These are phyloP conservation scores for Dynastes tityus DNA, from an alignment of 2,888 invertebrate genomes.

Conservation along the genomic window DNA sequence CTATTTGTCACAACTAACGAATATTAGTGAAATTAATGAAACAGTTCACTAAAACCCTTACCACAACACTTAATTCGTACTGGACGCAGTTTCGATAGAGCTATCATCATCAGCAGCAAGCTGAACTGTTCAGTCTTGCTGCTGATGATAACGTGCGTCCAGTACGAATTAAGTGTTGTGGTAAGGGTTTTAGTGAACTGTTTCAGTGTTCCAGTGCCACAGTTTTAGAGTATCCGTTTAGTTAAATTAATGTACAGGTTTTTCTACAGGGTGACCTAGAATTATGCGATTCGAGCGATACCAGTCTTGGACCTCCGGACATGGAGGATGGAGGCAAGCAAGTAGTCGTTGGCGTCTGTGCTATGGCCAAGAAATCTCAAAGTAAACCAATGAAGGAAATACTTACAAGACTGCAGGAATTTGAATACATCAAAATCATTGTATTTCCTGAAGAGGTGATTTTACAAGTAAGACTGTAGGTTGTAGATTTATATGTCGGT, in stretches of 20 bases:
- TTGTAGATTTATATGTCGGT: conserved; percentile 52
- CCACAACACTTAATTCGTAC: no score
- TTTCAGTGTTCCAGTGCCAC: no score
- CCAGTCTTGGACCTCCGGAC: conserved; percentile 69
- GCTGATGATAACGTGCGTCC: no score
- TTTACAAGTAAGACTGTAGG: conserved; percentile 78
- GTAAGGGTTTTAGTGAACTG: no score
- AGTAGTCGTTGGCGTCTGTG: conserved; percentile 98
- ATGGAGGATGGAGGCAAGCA: conserved; percentile 83
- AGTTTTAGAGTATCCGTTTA: background rate
- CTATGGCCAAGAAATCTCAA: conserved; percentile 99
- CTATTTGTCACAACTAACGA: no score
- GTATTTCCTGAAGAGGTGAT: conserved; percentile 98
- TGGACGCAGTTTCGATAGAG: no score
- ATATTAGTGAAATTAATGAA: background rate
- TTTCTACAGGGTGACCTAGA: conserved; percentile 82
- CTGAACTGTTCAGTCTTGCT: no score
- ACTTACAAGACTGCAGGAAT: conserved; percentile 94
- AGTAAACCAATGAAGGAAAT: conserved; percentile 99
- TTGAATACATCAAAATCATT: conserved; percentile 95
- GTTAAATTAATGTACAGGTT: background rate
- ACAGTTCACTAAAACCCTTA: no score
- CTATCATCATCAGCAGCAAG: no score
- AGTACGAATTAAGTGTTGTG: no score
- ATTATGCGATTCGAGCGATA: conserved; percentile 77